phyloP scores from a whole-genome alignment of 2,113 vertebrate species.

The Halichoeres trimaculatus region DNA sequence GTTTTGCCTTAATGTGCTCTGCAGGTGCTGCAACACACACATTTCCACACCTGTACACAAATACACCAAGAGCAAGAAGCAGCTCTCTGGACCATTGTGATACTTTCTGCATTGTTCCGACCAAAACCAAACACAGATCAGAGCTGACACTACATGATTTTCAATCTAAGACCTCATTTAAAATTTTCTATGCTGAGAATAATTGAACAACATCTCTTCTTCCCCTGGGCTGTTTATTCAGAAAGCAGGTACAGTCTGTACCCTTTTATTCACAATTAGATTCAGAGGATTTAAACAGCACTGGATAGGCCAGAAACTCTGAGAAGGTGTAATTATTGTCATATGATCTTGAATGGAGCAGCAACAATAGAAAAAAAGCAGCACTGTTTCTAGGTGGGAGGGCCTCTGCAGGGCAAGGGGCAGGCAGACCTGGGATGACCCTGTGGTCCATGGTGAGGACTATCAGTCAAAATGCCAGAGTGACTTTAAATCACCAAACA shows the following conservation, averaged over 20 bases:
- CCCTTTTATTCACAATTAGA: slow-evolving; percentile 35
- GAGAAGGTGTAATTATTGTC: slow-evolving; percentile 59
- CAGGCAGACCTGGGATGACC: slow-evolving; percentile 59
- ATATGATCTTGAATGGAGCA: slow-evolving; percentile 59
- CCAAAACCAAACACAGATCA: slow-evolving; percentile 1
- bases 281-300: slow-evolving; percentile 43
- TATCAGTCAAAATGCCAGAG: slow-evolving; percentile 61
- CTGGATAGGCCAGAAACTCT: slow-evolving; percentile 37
- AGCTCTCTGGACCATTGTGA: neutral
- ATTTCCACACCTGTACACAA: slow-evolving; percentile 16
- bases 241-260: slow-evolving; percentile 33
- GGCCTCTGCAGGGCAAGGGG: slow-evolving; percentile 32
- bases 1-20: slow-evolving; percentile 51
- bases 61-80: slow-evolving; percentile 28
- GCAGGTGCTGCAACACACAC: slow-evolving; percentile 66
- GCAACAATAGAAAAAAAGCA: slow-evolving; percentile 29
- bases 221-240: slow-evolving; percentile 2
- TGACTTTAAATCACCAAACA: slow-evolving; percentile 63
- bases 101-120: slow-evolving; percentile 17
- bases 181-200: neutral
- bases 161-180: slow-evolving; percentile 3
- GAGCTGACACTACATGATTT: slow-evolving; percentile 2
- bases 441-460: slow-evolving; percentile 34
- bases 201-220: slow-evolving; percentile 8
- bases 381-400: slow-evolving; percentile 41